phyloP scores from a whole-genome alignment of 2,888 invertebrate species.

The Cremastinae sp. region DNA sequence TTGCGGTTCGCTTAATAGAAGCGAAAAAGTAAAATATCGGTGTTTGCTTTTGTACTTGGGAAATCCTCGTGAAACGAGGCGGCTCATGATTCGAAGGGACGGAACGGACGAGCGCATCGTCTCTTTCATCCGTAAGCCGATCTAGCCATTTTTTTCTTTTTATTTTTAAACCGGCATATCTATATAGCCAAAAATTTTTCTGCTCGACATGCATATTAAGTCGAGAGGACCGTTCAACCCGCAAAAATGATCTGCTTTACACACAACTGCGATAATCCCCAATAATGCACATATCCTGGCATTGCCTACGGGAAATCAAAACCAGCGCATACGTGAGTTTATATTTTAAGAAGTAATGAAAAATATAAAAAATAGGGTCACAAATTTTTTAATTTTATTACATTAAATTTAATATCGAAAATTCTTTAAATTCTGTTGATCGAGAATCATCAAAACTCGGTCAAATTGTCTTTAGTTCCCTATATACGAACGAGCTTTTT shows the following conservation, averaged over 20 bases:
- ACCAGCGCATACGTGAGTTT: neutral
- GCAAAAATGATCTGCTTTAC: constrained; percentile 48
- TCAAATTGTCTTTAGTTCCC: too few species aligned
- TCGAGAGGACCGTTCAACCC: constrained; percentile 41
- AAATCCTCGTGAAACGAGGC: constrained; percentile 72
- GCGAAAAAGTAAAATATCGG: constrained; percentile 27
- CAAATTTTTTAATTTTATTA: too few species aligned
- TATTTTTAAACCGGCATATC: constrained; percentile 38
- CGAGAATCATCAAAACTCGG: too few species aligned
- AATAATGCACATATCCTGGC: constrained; percentile 36
- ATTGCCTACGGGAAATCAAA: constrained; percentile 24
- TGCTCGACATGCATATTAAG: constrained; percentile 23
- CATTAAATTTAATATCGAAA: too few species aligned
- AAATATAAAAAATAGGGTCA: neutral
- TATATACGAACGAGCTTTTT: too few species aligned
- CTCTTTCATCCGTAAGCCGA: constrained; percentile 65
- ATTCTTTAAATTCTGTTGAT: too few species aligned
- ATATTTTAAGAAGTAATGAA: too few species aligned
- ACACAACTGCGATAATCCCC: constrained; percentile 47
- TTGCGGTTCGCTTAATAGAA: neutral
- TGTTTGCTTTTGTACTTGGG: constrained; percentile 72
- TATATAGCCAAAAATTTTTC: constrained; percentile 27
- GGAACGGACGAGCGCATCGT: constrained; percentile 66
- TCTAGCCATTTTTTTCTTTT: constrained; percentile 52
- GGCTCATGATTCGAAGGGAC: constrained; percentile 73